phyloP scores from a whole-genome alignment of 2,113 vertebrate species.

The Misgurnus anguillicaudatus region DNA sequence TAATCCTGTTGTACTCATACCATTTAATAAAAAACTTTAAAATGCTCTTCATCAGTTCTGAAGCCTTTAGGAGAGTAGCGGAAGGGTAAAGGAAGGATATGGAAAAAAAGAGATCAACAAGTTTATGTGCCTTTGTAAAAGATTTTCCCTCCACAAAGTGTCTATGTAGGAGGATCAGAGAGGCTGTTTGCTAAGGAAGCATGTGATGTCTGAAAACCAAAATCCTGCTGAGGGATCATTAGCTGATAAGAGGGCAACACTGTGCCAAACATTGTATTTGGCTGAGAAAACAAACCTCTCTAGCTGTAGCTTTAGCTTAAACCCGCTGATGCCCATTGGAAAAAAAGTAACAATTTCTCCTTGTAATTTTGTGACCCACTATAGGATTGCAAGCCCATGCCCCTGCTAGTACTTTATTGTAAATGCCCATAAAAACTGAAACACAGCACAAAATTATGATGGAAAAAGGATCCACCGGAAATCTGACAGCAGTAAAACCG shows the following conservation, averaged over 20 bases:
- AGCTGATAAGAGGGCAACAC: constrained; percentile 14
- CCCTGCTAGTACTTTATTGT: neutral
- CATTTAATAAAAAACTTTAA: constrained; percentile 1
- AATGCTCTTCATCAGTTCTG: constrained; percentile 5
- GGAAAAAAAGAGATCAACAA: constrained; percentile 54
- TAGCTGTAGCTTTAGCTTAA: neutral
- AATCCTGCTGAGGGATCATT: constrained; percentile 8
- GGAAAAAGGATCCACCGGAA: constrained; percentile 7
- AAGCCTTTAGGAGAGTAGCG: constrained; percentile 16
- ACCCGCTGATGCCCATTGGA: neutral
- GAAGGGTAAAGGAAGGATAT: constrained; percentile 59
- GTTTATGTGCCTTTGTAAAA: constrained; percentile 46
- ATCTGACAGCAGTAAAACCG: constrained; percentile 35
- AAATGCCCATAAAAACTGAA: neutral
- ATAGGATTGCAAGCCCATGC: neutral
- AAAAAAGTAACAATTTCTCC: neutral
- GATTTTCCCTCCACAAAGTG: constrained; percentile 36
- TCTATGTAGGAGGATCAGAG: neutral
- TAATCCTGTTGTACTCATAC: neutral
- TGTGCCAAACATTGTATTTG: neutral
- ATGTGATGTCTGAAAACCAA: constrained; percentile 29
- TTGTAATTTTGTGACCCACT: neutral
- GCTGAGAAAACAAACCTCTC: neutral
- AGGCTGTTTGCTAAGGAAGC: constrained; percentile 4
- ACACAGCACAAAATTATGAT: constrained; percentile 33